Conservation (phyloP, 2,113 vertebrate genomes). For the Penelope pileata region DNA sequence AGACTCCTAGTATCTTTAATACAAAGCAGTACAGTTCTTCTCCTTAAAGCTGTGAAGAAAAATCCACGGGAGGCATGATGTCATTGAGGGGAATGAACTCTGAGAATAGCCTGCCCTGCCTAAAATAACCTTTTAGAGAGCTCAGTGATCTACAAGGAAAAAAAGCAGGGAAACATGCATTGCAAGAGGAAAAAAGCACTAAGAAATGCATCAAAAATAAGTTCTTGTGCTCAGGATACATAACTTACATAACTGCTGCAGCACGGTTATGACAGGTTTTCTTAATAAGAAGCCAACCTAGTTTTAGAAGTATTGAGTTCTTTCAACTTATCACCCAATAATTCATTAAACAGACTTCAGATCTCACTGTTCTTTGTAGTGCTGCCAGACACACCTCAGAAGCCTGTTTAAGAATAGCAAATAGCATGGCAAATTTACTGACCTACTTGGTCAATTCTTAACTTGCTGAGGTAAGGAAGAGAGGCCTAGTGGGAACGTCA, state of each 20-base stretch:
- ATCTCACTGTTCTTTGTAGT: constrained; percentile 44
- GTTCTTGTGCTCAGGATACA: neutral
- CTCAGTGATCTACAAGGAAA: neutral
- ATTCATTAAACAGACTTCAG: constrained; percentile 51
- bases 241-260: neutral
- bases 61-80: neutral
- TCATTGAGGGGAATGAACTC: neutral
- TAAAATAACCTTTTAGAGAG: neutral
- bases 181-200: neutral
- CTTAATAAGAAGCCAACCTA: neutral
- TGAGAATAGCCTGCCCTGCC: neutral
- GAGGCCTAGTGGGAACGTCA: fast-evolving
- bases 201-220: neutral
- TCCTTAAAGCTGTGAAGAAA: neutral
- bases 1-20: neutral
- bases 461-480: fast-evolving
- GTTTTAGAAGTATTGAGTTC: neutral
- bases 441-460: neutral
- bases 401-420: neutral
- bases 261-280: neutral
- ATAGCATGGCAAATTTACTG: neutral
- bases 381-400: constrained; percentile 25
- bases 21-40: neutral
- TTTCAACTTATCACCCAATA: constrained; percentile 41
- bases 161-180: neutral